Percentiles rank a stretch among this genome's conserved stretches.
Evolutionary conservation across 2,888 invertebrate species (phyloP).

Genomic region (Ashinkailepas kermadecensis): DNA sequence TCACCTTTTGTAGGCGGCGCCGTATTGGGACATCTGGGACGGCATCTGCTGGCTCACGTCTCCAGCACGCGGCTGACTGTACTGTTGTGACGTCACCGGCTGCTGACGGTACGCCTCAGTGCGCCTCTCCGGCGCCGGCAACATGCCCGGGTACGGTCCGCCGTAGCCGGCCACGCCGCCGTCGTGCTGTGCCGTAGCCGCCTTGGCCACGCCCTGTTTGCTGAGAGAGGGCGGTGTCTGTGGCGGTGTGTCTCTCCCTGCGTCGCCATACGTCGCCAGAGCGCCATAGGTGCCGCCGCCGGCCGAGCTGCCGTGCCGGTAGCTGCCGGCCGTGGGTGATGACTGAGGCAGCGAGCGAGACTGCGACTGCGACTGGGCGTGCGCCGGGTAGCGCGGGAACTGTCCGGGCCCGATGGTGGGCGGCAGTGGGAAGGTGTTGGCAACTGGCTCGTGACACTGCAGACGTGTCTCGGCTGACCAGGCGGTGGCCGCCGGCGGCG

Average conservation of each 20-base stretch:
- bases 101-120: too few species aligned
- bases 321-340: neutral
- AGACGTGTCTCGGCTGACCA: conserved; percentile 24
- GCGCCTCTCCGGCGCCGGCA: too few species aligned
- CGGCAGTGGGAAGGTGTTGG: conserved; percentile 32
- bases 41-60: too few species aligned
- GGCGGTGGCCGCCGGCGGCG: conserved; percentile 56
- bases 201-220: too few species aligned
- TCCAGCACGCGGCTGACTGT: too few species aligned
- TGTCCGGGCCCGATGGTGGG: conserved; percentile 31
- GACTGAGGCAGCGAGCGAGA: neutral
- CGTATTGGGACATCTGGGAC: too few species aligned
- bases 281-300: neutral
- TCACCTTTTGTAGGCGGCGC: too few species aligned
- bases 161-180: too few species aligned
- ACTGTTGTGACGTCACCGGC: too few species aligned
- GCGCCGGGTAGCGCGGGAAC: conserved; percentile 30
- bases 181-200: too few species aligned
- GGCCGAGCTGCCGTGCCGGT: neutral
- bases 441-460: conserved; percentile 37
- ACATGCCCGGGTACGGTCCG: too few species aligned
- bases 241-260: conserved; percentile 79
- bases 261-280: conserved; percentile 47
- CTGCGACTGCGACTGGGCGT: neutral
- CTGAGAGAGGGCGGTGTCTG: conserved; percentile 67